Base-by-base conservation (phyloP, 2,113 vertebrate genomes). In the Ciconia boyciana region DNA sequence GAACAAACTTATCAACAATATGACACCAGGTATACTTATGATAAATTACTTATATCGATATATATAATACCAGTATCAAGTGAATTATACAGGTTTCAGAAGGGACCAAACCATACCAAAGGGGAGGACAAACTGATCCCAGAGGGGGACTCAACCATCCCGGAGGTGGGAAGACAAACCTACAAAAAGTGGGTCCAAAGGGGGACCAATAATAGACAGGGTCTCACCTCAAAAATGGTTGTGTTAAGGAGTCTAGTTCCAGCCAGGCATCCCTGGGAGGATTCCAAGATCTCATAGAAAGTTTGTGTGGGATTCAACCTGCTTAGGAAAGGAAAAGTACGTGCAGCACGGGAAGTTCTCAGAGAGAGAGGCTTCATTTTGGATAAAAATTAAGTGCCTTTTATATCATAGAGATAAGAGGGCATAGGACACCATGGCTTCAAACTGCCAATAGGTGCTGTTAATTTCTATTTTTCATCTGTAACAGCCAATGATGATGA, bases 231-330 rank as follows among this genome's bases (percentile, higher is more conserved):
- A 80, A 39, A 87, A 80, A 16, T 3, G 1, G 8, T 44, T 16
- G 4, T 66, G 20, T 66, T 28, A 60, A 62, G 44, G 12, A 24
- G 13, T 20, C 6, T n/a, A 15, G 9, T 28, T 44, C 12, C 36
- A 83, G 6, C 2, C 25, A 79, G 29, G 19, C 10, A 32, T 39
- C 15, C 3, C 11, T 44, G 6, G 2, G 2, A 2, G 2, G 2
- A 49, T 4, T 60, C 19, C 16, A 11, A 44, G 36, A 5, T 36
- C 10, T 71, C 3, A 8, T 21, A 36, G 32, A 76, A 70, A 49
- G 7, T 66, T 72, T 71, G 5, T 52, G 16, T 61, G 24, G 13
- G 2, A 60, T 70, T 52, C 13, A 76, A 8, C 24, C 9, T 65
- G 19, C 4, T 49, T 49, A 25, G 22, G 22, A 44, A 54, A 48